Conservation (phyloP, 2,797 vertebrate species). For the Arremon brunneinucha region DNA sequence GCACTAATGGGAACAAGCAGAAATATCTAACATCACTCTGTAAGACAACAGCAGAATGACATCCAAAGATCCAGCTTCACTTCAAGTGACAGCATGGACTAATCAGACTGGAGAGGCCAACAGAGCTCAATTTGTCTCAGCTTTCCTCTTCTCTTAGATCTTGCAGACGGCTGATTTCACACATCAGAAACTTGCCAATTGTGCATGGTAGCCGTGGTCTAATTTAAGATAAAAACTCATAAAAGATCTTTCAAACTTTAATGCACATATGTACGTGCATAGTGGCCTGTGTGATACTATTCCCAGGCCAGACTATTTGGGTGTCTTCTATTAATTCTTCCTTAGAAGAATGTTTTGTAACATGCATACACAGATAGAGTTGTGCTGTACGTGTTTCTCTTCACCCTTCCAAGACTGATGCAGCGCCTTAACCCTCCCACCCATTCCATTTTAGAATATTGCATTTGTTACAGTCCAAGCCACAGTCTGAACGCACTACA, state of each 20-base stretch:
- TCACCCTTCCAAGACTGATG: background rate
- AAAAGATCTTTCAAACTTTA: background rate
- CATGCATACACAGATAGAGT: fast-evolving
- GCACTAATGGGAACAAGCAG: conserved; percentile 33
- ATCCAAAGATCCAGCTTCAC: conserved; percentile 18
- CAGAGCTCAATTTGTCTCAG: conserved; percentile 56
- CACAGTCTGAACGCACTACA: background rate
- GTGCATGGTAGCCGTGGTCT: background rate
- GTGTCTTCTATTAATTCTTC: background rate
- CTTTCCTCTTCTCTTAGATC: conserved; percentile 37
- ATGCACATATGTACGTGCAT: background rate
- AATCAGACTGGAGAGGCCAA: conserved; percentile 51
- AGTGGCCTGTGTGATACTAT: background rate
- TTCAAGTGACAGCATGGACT: conserved; percentile 44
- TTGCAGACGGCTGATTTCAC: conserved; percentile 35
- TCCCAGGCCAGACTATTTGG: background rate
- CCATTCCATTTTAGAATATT: background rate
- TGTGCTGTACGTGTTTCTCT: fast-evolving
- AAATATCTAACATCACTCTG: background rate
- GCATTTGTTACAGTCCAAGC: background rate
- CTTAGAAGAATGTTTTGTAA: background rate
- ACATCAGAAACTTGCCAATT: conserved; percentile 32
- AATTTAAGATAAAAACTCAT: conserved; percentile 13
- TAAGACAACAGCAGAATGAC: conserved; percentile 30
- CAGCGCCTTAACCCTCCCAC: background rate